Evolutionary conservation across 2,888 invertebrate species (phyloP).

Genomic region (Diaphora mendica): DNA sequence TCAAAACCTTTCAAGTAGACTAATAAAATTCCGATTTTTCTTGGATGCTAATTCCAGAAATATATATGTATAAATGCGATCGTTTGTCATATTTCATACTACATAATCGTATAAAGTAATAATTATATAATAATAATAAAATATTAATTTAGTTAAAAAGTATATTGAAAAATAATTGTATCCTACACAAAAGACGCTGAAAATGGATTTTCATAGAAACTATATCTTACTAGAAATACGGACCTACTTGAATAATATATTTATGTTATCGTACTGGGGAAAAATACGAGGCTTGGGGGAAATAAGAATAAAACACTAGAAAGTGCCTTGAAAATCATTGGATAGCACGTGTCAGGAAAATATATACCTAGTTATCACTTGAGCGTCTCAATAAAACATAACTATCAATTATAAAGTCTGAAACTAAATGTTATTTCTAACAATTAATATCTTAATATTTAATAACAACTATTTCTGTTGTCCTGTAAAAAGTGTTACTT

Average conservation of each 20-base stretch:
- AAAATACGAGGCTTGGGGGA: neutral
- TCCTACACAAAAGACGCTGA: neutral
- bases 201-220: neutral
- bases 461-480: too few relatives aligned
- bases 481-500: too few relatives aligned
- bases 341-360: too few relatives aligned
- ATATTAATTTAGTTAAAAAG: too few relatives aligned
- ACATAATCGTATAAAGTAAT: neutral
- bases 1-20: neutral
- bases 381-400: too few relatives aligned
- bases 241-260: neutral
- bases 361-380: too few relatives aligned
- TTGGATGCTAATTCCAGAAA: neutral
- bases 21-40: neutral
- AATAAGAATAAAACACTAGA: neutral
- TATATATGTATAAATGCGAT: neutral
- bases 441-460: too few relatives aligned
- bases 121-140: too few relatives aligned
- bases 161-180: too few relatives aligned
- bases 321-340: slow-evolving; percentile 7
- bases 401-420: too few relatives aligned
- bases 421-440: too few relatives aligned
- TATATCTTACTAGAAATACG: neutral
- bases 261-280: neutral
- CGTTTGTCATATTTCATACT: neutral